These are phyloP conservation scores for Aphidoletes aphidimyza DNA, from an alignment of 2,888 invertebrate genomes.

Conservation along the genomic window DNA sequence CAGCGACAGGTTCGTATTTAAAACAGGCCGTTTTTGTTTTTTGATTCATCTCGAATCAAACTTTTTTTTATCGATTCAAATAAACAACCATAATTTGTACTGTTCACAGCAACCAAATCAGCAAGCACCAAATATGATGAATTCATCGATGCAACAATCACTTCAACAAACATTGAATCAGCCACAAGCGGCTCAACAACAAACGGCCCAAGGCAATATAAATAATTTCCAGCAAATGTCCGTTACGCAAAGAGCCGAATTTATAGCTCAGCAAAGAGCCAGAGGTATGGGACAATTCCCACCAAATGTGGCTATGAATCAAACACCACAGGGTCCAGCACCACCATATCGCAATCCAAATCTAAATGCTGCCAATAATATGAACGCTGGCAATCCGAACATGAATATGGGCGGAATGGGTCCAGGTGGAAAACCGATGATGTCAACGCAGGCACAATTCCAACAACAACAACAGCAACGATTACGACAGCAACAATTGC, in stretches of 20 bases:
- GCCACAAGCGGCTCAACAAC: constrained; percentile 59
- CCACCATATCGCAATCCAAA: constrained; percentile 75
- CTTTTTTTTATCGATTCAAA: no score
- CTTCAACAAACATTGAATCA: constrained; percentile 61
- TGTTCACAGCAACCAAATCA: background rate
- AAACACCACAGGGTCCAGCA: constrained; percentile 71
- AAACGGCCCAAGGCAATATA: constrained; percentile 61
- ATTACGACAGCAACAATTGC: constrained; percentile 77
- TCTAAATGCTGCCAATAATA: background rate
- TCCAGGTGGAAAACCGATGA: constrained; percentile 62
- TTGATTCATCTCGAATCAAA: background rate
- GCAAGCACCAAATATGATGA: constrained; percentile 14
- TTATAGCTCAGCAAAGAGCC: background rate
- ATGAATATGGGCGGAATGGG: constrained; percentile 45
- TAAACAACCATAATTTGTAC: background rate
- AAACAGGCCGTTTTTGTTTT: background rate
- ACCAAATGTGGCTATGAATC: constrained; percentile 86
- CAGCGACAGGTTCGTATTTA: background rate
- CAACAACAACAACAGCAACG: constrained; percentile 68
- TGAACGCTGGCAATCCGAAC: constrained; percentile 32
- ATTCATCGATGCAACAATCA: constrained; percentile 59
- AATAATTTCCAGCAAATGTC: constrained; percentile 4
- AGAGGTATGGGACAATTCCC: constrained; percentile 68
- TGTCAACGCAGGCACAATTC: constrained; percentile 63
- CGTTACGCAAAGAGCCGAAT: background rate